Evolutionary conservation across 2,888 invertebrate species (phyloP).

Genomic region (Drosophila prolongata): DNA sequence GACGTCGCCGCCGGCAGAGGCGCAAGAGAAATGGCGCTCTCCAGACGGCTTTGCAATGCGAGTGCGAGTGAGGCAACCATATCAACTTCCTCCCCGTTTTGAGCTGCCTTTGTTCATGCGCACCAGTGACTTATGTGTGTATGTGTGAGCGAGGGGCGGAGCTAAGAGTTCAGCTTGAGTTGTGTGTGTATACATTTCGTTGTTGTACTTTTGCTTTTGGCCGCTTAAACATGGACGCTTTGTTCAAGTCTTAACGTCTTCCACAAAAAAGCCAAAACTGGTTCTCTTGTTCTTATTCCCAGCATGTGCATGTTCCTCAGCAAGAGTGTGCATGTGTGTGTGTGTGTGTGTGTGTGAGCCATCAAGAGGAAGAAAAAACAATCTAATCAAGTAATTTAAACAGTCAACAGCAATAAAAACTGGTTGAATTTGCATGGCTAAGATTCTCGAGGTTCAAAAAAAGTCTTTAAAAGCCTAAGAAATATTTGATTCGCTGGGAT

Average conservation of each 20-base stretch:
- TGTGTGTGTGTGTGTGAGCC: slow-evolving; percentile 19
- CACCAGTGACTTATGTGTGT: slow-evolving; percentile 12
- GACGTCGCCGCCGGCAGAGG: slow-evolving; percentile 33
- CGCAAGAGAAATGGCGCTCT: slow-evolving; percentile 64
- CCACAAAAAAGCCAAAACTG: slow-evolving; percentile 38
- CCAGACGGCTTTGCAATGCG: neutral
- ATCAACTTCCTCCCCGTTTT: slow-evolving; percentile 42
- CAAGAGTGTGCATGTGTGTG: neutral
- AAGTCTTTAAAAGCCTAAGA: neutral
- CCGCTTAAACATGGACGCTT: slow-evolving; percentile 44
- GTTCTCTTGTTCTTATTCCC: slow-evolving; percentile 48
- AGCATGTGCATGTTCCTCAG: slow-evolving; percentile 39
- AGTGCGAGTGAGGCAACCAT: slow-evolving; percentile 60
- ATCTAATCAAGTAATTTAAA: slow-evolving; percentile 50
- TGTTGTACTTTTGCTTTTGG: slow-evolving; percentile 34
- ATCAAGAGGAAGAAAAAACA: slow-evolving; percentile 44
- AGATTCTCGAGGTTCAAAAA: neutral
- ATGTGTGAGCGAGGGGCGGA: slow-evolving; percentile 60
- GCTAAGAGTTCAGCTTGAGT: slow-evolving; percentile 41
- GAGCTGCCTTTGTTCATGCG: slow-evolving; percentile 55
- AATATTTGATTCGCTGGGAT: too few relatives aligned
- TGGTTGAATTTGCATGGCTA: slow-evolving; percentile 25
- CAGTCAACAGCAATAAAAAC: slow-evolving; percentile 28
- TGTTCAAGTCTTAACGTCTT: slow-evolving; percentile 22
- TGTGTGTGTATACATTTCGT: slow-evolving; percentile 22